Evolutionary conservation across 2,888 invertebrate species (phyloP).

Genomic region (Trichopria drosophilae): DNA sequence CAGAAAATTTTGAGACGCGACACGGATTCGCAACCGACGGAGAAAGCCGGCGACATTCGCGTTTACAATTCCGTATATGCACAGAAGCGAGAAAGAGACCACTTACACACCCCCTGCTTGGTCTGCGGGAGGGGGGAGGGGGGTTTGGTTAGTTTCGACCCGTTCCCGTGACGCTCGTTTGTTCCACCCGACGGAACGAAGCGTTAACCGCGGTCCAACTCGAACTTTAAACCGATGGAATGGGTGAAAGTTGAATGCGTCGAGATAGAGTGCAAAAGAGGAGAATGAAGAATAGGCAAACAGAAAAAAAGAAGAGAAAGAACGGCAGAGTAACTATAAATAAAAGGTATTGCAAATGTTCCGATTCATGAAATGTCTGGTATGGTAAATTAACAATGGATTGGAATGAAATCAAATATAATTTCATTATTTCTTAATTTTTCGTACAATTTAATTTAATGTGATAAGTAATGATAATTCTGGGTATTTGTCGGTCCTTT

Average conservation of each 20-base stretch:
- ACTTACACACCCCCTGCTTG: background rate
- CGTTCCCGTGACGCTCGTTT: constrained; percentile 20
- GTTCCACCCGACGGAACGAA: constrained; percentile 23
- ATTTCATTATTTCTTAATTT: too few relatives aligned
- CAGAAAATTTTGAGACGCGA: too few relatives aligned
- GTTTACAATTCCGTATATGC: background rate
- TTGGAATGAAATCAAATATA: too few relatives aligned
- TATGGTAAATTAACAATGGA: too few relatives aligned
- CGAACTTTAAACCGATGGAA: constrained; percentile 37
- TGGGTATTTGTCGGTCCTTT: too few relatives aligned
- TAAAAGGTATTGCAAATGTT: too few relatives aligned
- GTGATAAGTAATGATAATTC: too few relatives aligned
- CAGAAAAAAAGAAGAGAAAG: constrained; percentile 2
- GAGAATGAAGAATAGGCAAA: background rate
- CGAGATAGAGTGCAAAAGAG: constrained; percentile 13
- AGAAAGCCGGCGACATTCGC: background rate
- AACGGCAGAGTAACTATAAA: background rate
- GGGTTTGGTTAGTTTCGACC: too few relatives aligned
- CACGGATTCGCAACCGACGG: too few relatives aligned
- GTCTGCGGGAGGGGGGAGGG: too few relatives aligned
- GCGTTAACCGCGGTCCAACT: constrained; percentile 31
- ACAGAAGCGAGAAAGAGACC: background rate
- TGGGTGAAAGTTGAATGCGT: constrained; percentile 39
- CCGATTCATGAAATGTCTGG: too few relatives aligned
- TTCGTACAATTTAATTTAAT: too few relatives aligned